These are phyloP conservation scores for Cydia strobilella DNA, from an alignment of 1,140 invertebrate genomes.

Conservation along the genomic window DNA sequence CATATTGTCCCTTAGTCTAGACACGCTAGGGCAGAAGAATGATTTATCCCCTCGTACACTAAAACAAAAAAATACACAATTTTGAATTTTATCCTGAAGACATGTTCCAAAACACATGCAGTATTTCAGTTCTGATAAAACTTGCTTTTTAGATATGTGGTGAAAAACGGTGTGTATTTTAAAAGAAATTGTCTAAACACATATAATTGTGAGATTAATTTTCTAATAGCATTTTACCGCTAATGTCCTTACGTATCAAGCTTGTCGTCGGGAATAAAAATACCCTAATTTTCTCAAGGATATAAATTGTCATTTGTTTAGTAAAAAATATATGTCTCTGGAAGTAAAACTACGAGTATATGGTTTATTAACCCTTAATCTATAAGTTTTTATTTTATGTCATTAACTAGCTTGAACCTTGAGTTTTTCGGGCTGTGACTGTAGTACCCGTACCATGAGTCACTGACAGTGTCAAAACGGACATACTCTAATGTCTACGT, in stretches of 20 bases:
- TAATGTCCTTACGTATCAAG: neutral
- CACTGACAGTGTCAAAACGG: too few relatives aligned
- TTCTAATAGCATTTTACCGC: slow-evolving; percentile 6
- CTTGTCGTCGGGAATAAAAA: too few relatives aligned
- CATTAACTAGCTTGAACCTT: too few relatives aligned
- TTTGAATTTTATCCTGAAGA: neutral
- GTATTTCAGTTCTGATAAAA: neutral
- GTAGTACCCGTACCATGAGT: too few relatives aligned
- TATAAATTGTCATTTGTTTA: too few relatives aligned
- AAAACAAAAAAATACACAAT: neutral
- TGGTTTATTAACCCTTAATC: too few relatives aligned
- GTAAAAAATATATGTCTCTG: too few relatives aligned
- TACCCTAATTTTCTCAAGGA: too few relatives aligned
- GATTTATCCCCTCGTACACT: neutral
- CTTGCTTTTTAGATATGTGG: neutral
- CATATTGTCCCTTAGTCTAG: slow-evolving; percentile 18
- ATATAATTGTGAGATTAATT: slow-evolving; percentile 2
- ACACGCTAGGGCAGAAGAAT: slow-evolving; percentile 15
- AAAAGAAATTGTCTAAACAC: neutral
- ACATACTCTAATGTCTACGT: too few relatives aligned
- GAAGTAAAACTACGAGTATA: too few relatives aligned
- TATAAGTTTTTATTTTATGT: too few relatives aligned
- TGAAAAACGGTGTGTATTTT: slow-evolving; percentile 4
- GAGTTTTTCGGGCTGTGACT: too few relatives aligned
- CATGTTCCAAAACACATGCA: neutral